A percentile compares a stretch with the other conserved stretches of the same genome.
phyloP scores from a whole-genome alignment of 2,797 vertebrate genomes.

The Eulemur mongoz region DNA sequence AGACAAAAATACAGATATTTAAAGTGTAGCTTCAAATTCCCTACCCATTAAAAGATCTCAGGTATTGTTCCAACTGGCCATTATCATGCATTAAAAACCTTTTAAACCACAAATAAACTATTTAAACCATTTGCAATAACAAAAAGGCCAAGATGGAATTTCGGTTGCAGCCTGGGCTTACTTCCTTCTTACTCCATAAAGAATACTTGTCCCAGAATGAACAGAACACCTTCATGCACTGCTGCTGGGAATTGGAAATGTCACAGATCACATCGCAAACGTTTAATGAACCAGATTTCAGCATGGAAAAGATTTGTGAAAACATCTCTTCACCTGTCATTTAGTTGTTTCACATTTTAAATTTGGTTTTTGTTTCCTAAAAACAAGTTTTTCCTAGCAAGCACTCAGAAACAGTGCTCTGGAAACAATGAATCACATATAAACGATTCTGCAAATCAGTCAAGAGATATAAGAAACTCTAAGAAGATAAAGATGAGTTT shows the following conservation, averaged over 20 bases:
- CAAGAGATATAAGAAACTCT: neutral
- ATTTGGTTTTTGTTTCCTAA: neutral
- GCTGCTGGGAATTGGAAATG: neutral
- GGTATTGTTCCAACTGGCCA: neutral
- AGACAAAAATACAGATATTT: neutral
- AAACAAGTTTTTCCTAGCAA: conserved; percentile 8
- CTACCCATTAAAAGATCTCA: neutral
- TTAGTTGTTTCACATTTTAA: neutral
- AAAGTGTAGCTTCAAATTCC: neutral
- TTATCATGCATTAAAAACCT: neutral
- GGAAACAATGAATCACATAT: neutral
- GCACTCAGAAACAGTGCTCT: neutral
- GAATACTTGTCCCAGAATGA: neutral
- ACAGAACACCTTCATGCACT: accelerated
- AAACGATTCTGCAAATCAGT: neutral
- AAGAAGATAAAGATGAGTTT: neutral
- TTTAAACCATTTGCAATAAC: neutral
- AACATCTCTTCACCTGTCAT: neutral
- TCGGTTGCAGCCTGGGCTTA: neutral
- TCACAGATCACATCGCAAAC: neutral
- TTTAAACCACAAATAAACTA: neutral
- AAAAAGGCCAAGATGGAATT: neutral
- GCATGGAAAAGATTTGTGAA: neutral
- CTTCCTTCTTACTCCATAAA: neutral
- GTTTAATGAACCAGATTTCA: neutral